Evolutionary conservation across 2,888 invertebrate genomes (phyloP), one percentile per base, ranked within the genome.

Genomic region (Ernsta delagoae): DNA sequence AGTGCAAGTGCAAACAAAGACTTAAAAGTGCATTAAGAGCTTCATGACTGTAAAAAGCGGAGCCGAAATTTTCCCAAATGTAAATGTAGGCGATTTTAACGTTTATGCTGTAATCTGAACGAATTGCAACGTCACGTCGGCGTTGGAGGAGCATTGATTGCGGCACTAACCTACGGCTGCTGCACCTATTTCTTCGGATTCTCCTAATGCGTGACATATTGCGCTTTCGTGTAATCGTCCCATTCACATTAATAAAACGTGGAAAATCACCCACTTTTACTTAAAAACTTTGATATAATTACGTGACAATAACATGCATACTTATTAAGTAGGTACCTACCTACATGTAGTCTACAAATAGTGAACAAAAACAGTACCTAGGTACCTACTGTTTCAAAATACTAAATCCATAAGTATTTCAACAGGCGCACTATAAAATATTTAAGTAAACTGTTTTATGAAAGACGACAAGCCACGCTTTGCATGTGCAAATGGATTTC

Each of bases 41-140:
- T 67, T 61, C 62, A 57, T 68, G 62, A 62, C 61, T 67, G 16
- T 36, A 50, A 68, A 62, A 57, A 50, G 54, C 60, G 45, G 54
- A 45, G 43, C 56, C 45, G 48, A 67, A 54, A 56, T 16, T 43
- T 43, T 67, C 43, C 48, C 61, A 39, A 67, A 67, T 62, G 61
- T 67, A 67, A 61, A 61, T 67, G 67, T 62, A 67, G 61, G 67
- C 54, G 67, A 67, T 61, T 67, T 67, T 61, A 67, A 56, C 61
- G 61, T 67, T 56, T 61, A 61, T 39, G 61, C 61, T 45, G 67
- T 67, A 67, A 67, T 67, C 50, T 61, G 36, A 34, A 61, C 61
- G 36, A 67, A 67, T 61, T 53, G 61, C 67, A 59, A 45, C 48
- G 11, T 36, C 36, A 3, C 11, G 11, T 45, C 45, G 45, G n/a